Conservation (phyloP, 2,797 vertebrate genomes). For the Oceanodroma leucorhoa region DNA sequence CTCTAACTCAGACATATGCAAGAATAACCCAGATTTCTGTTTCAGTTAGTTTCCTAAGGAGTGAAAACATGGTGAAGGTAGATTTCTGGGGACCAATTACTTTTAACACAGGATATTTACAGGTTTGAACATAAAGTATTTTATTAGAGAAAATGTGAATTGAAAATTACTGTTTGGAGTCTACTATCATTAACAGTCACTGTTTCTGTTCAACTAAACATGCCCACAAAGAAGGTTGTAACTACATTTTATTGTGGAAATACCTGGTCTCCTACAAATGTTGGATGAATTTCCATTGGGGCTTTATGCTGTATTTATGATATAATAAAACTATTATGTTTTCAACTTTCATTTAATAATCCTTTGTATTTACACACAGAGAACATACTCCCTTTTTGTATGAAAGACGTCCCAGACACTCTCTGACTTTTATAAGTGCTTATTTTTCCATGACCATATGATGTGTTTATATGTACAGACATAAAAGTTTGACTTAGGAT, state of each 20-base stretch:
- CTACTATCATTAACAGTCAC: slow-evolving; percentile 57
- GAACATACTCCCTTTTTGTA: slow-evolving; percentile 35
- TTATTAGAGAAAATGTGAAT: slow-evolving; percentile 48
- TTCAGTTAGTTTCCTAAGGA: background rate
- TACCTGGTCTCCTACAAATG: slow-evolving; percentile 50
- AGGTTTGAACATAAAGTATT: slow-evolving; percentile 35
- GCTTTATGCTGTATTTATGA: slow-evolving; percentile 53
- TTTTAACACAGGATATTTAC: slow-evolving; percentile 44
- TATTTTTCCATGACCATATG: slow-evolving; percentile 69
- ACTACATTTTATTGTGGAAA: slow-evolving; percentile 61
- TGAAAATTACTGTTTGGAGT: slow-evolving; percentile 60
- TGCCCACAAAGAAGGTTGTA: slow-evolving; percentile 16
- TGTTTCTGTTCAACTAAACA: slow-evolving; percentile 58
- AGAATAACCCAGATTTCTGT: background rate
- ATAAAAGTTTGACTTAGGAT: slow-evolving; percentile 40
- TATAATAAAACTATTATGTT: slow-evolving; percentile 70
- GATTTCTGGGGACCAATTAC: slow-evolving; percentile 52
- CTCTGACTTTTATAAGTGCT: slow-evolving; percentile 54
- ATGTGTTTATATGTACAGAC: slow-evolving; percentile 52
- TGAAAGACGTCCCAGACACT: slow-evolving; percentile 43
- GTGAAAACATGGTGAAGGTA: background rate
- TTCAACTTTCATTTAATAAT: slow-evolving; percentile 68
- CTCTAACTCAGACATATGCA: background rate
- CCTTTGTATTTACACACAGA: slow-evolving; percentile 64
- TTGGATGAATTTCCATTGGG: slow-evolving; percentile 44